Evolutionary conservation across 2,888 invertebrate species (phyloP).

Genomic region (Orchesellides sinensis): DNA sequence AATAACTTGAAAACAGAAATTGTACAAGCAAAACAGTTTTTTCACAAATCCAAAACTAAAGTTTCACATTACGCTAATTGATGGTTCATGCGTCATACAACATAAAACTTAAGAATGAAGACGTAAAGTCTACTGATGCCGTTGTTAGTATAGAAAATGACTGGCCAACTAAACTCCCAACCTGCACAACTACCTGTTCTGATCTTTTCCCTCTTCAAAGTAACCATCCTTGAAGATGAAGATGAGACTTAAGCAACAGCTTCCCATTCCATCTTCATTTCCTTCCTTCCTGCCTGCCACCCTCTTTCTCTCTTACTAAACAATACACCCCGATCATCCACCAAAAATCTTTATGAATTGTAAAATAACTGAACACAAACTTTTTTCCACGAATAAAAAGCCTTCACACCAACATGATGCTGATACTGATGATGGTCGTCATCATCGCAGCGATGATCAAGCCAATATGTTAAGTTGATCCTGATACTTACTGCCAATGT

Average conservation of each 20-base stretch:
- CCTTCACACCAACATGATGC: constrained; percentile 28
- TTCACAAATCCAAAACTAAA: background rate
- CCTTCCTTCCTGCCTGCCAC: constrained; percentile 50
- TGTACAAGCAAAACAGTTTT: background rate
- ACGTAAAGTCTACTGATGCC: constrained; percentile 1
- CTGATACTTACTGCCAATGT: too few species aligned
- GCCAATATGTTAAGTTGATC: too few species aligned
- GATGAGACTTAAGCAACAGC: constrained; percentile 12
- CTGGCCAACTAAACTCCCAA: background rate
- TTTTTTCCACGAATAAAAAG: constrained; percentile 37
- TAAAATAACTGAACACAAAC: constrained; percentile 59
- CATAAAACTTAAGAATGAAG: background rate
- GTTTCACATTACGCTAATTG: background rate
- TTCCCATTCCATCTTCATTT: constrained; percentile 37
- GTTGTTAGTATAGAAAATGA: background rate
- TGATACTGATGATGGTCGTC: constrained; percentile 21
- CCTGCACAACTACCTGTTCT: constrained; percentile 15
- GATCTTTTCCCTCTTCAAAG: constrained; percentile 9
- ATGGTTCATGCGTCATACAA: background rate
- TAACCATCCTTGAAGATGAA: background rate
- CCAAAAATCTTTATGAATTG: constrained; percentile 62
- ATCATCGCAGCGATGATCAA: too few species aligned
- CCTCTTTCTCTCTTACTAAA: constrained; percentile 30
- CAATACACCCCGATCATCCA: constrained; percentile 51
- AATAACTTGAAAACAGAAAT: background rate